Percentiles rank a stretch among this genome's conserved stretches.
These are phyloP conservation scores for Scaptomyza cyrtandrae DNA, from an alignment of 2,888 invertebrate genomes.

Conservation along the genomic window DNA sequence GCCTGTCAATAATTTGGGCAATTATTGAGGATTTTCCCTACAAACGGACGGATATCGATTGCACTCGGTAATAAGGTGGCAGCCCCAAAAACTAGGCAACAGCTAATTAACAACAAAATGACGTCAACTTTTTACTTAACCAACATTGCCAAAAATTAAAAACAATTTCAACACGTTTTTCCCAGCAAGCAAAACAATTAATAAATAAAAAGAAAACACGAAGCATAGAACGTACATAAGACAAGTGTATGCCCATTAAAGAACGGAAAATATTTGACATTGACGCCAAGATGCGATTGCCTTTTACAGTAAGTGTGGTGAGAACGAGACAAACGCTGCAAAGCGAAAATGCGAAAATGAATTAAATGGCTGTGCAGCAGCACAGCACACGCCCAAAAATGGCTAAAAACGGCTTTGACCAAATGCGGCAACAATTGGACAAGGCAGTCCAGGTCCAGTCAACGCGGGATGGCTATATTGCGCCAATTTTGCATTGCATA, in stretches of 20 bases:
- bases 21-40: slow-evolving; percentile 14
- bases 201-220: not conserved
- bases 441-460: slow-evolving; percentile 65
- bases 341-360: slow-evolving; percentile 64
- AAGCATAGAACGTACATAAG: slow-evolving; percentile 2
- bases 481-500: slow-evolving; percentile 40
- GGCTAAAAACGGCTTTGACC: slow-evolving; percentile 66
- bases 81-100: slow-evolving; percentile 54
- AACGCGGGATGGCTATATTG: slow-evolving; percentile 35
- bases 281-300: slow-evolving; percentile 53
- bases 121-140: slow-evolving; percentile 31
- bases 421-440: slow-evolving; percentile 70
- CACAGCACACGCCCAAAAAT: slow-evolving; percentile 75
- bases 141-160: slow-evolving; percentile 51
- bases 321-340: slow-evolving; percentile 37
- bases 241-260: slow-evolving; percentile 60
- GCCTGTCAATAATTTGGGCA: slow-evolving; percentile 33
- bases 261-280: slow-evolving; percentile 73
- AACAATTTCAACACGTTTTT: slow-evolving; percentile 41
- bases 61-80: slow-evolving; percentile 19
- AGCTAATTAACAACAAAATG: slow-evolving; percentile 30
- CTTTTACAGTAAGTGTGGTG: slow-evolving; percentile 50
- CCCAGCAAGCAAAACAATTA: slow-evolving; percentile 29
- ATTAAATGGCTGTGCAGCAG: slow-evolving; percentile 57
- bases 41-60: slow-evolving; percentile 40